Conservation (phyloP, 2,797 vertebrate species). For the Centropyge bicolor region DNA sequence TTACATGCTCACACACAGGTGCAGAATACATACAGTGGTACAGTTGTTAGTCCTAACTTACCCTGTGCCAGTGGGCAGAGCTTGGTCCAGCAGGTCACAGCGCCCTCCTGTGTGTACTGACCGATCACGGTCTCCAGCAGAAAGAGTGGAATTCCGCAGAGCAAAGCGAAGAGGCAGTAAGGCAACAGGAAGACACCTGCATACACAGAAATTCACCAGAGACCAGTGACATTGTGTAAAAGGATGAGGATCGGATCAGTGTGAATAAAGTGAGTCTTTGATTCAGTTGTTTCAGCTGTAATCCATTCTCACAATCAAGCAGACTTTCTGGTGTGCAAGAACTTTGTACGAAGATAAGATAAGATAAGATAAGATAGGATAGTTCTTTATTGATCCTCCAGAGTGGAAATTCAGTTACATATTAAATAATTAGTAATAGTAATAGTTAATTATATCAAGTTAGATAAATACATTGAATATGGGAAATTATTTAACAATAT, state of each 20-base stretch:
- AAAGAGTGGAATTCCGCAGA: slow-evolving; percentile 71
- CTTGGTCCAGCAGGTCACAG: slow-evolving; percentile 71
- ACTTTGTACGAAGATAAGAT: not conserved
- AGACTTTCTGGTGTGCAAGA: not conserved
- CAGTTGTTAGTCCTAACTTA: slow-evolving; percentile 1
- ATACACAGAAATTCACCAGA: not conserved
- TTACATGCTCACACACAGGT: not conserved
- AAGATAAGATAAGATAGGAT: too few species aligned
- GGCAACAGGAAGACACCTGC: slow-evolving; percentile 75
- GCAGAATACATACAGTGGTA: not conserved
- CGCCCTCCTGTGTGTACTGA: slow-evolving; percentile 74
- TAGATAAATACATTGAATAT: too few species aligned
- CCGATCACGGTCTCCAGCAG: slow-evolving; percentile 75
- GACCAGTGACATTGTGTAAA: not conserved
- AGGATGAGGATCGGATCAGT: too few species aligned
- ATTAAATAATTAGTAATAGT: too few species aligned
- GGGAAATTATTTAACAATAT: too few species aligned
- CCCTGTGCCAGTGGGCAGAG: slow-evolving; percentile 72
- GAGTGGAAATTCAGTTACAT: too few species aligned
- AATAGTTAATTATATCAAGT: not conserved
- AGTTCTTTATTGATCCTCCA: too few species aligned
- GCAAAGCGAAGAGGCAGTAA: slow-evolving; percentile 68
- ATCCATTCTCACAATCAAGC: not conserved
- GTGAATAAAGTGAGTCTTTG: not conserved
- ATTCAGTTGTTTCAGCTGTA: not conserved